Conservation (phyloP, 2,797 vertebrate species). For the Helostoma temminkii region DNA sequence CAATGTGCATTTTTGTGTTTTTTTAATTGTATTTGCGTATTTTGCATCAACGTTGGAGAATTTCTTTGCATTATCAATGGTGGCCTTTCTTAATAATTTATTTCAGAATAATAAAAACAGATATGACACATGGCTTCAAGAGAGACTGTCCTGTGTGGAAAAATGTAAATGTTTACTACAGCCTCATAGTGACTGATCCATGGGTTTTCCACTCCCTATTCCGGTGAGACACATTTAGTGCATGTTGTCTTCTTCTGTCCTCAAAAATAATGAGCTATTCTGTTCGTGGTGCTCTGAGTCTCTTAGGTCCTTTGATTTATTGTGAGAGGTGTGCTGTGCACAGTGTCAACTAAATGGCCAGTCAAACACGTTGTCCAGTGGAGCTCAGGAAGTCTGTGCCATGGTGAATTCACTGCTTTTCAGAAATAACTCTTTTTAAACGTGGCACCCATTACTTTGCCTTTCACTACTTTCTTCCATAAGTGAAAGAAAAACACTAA, state of each 20-base stretch:
- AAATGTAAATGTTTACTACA: conserved; percentile 41
- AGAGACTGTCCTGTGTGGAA: conserved; percentile 13
- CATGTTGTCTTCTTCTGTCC: conserved; percentile 15
- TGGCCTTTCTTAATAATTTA: too few relatives aligned
- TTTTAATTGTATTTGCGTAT: too few relatives aligned
- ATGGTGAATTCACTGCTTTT: neutral
- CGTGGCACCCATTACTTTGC: conserved; percentile 1
- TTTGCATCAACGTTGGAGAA: too few relatives aligned
- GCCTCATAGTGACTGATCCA: neutral
- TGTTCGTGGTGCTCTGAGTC: conserved; percentile 23
- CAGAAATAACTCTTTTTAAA: conserved; percentile 10
- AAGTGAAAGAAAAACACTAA: conserved; percentile 32
- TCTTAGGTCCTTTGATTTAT: conserved; percentile 14
- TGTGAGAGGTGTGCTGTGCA: conserved; percentile 21
- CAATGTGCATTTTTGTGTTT: too few relatives aligned
- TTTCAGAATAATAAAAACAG: too few relatives aligned
- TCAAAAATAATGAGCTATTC: conserved; percentile 40
- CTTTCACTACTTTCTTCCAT: conserved; percentile 20
- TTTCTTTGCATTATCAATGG: too few relatives aligned
- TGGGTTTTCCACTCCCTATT: conserved; percentile 25
- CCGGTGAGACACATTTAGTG: conserved; percentile 50
- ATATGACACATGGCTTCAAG: too few relatives aligned
- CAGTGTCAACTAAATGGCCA: conserved; percentile 23
- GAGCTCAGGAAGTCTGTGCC: neutral
- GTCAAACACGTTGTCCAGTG: conserved; percentile 21